Conservation (phyloP, 2,113 vertebrate genomes). For the Chrysemys picta region DNA sequence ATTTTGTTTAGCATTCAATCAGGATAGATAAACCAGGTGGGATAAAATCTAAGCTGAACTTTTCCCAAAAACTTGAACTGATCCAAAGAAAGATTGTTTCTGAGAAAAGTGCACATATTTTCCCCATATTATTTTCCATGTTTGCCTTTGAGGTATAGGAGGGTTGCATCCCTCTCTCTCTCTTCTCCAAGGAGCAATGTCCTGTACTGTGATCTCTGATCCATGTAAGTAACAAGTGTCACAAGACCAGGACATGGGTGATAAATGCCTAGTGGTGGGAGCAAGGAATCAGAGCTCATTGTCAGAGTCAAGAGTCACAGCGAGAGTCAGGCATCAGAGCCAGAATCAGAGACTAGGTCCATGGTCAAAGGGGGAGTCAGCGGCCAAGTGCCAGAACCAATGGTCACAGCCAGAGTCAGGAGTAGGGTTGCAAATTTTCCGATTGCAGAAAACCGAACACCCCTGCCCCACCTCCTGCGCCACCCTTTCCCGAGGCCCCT, state of each 20-base stretch:
- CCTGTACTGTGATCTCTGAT: background rate
- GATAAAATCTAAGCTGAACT: background rate
- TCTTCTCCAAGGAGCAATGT: background rate
- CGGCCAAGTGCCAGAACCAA: background rate
- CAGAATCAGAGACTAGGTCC: background rate
- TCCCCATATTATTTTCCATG: conserved; percentile 6
- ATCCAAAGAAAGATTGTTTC: conserved; percentile 18
- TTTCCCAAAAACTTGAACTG: conserved; percentile 50
- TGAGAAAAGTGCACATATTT: background rate
- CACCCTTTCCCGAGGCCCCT: too few relatives aligned
- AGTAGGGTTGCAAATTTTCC: too few relatives aligned
- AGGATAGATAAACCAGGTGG: background rate
- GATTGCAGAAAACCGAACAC: too few relatives aligned
- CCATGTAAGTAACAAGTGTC: background rate
- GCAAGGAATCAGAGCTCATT: background rate
- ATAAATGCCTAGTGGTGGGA: background rate
- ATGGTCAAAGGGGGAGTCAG: background rate
- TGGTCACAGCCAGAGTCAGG: too few relatives aligned
- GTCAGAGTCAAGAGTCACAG: background rate
- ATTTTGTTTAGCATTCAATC: background rate
- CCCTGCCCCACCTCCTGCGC: too few relatives aligned
- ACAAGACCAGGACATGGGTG: background rate
- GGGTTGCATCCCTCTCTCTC: background rate
- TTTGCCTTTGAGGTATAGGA: accelerated
- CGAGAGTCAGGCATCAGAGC: background rate